Evolutionary conservation across 2,113 vertebrate species (phyloP).

Genomic region (Trinectes maculatus): DNA sequence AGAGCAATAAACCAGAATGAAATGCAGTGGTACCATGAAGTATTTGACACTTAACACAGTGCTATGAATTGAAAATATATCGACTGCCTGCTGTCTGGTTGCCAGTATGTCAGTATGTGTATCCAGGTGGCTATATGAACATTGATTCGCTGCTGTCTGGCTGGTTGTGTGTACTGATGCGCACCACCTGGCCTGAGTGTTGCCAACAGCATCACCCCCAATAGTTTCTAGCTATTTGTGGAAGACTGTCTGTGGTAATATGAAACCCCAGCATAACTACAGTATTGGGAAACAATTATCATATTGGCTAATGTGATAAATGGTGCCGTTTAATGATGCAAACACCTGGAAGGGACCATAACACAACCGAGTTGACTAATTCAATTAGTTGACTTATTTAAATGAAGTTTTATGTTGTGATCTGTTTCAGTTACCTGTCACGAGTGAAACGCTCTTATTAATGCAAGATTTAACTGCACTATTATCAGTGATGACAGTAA

Average conservation of each 20-base stretch:
- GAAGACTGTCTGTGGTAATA: constrained; percentile 33
- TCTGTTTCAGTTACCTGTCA: constrained; percentile 1
- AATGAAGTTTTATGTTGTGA: constrained; percentile 21
- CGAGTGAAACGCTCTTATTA: background rate
- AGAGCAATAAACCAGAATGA: constrained; percentile 31
- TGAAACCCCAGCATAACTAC: constrained; percentile 37
- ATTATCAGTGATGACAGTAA: background rate
- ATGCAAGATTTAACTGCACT: background rate
- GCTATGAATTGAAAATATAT: constrained; percentile 56
- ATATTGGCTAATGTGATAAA: constrained; percentile 40
- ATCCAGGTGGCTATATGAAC: constrained; percentile 54
- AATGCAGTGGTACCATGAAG: constrained; percentile 17
- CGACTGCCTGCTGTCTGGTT: constrained; percentile 41
- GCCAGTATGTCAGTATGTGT: constrained; percentile 45
- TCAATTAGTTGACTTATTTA: constrained; percentile 31
- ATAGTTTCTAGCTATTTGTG: constrained; percentile 43
- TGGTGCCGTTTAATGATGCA: constrained; percentile 54
- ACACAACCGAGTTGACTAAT: constrained; percentile 36
- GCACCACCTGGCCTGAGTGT: constrained; percentile 50
- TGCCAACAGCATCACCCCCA: constrained; percentile 41
- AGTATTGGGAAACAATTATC: constrained; percentile 41
- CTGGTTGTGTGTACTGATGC: constrained; percentile 51
- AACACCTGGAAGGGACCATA: constrained; percentile 26
- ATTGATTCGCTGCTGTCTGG: constrained; percentile 51
- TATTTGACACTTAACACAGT: constrained; percentile 44